phyloP scores from a whole-genome alignment of 1,140 invertebrate species.

The honey bee (Apis mellifera) region Amel_HAv3.1 CM009933.2:9509001-9509500 shows the following conservation, averaged over 20 bases:
- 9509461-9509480: slow-evolving; percentile 45
- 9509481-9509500: slow-evolving; percentile 44
- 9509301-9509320: slow-evolving; percentile 27
- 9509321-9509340: not conserved
- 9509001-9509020: not conserved
- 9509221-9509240: no score
- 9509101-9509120: no score
- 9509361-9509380: not conserved
- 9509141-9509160: no score
- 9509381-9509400: not conserved
- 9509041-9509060: not conserved
- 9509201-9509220: no score
- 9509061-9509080: not conserved
- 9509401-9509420: slow-evolving; percentile 14
- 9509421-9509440: slow-evolving; percentile 34
- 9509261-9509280: no score
- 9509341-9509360: slow-evolving; percentile 1
- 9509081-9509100: not conserved
- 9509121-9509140: no score
- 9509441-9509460: slow-evolving; percentile 54
- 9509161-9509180: no score
- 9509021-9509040: not conserved
- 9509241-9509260: no score
- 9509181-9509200: no score
- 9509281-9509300: no score